These are phyloP conservation scores for Bombus haemorrhoidalis DNA, from an alignment of 1,140 invertebrate genomes.

Conservation along the genomic window DNA sequence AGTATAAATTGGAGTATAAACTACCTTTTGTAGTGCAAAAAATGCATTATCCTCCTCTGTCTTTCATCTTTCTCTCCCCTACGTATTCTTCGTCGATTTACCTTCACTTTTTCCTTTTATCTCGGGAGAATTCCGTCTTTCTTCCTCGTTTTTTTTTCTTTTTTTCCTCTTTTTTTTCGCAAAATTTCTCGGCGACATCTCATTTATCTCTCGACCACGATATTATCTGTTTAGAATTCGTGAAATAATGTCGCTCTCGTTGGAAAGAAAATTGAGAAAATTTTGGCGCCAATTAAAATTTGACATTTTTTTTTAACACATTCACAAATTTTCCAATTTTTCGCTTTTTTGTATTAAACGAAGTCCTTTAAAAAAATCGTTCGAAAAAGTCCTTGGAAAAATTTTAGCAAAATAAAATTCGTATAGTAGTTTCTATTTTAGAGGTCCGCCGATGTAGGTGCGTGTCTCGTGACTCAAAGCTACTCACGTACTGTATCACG, in stretches of 20 bases:
- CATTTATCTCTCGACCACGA: neutral
- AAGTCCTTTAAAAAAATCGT: too few species aligned
- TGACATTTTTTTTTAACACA: neutral
- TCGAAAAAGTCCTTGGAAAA: too few species aligned
- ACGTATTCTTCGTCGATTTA: neutral
- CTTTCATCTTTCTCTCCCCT: neutral
- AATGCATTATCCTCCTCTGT: conserved; percentile 45
- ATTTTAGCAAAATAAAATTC: neutral
- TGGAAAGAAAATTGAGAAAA: neutral
- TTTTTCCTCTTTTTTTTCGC: neutral
- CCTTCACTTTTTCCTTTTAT: neutral
- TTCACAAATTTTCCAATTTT: too few species aligned
- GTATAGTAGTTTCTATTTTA: neutral
- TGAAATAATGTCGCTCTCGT: neutral
- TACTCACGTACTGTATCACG: neutral
- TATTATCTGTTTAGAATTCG: neutral
- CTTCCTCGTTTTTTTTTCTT: too few species aligned
- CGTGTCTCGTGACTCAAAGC: neutral
- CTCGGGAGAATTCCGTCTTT: neutral
- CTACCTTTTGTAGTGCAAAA: neutral
- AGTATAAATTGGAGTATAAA: conserved; percentile 3
- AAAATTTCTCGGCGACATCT: conserved; percentile 16
- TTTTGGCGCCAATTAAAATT: neutral
- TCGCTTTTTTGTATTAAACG: too few species aligned
- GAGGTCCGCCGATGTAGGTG: too few species aligned